A percentile compares a stretch with the other conserved stretches of the same genome.
Evolutionary conservation across 2,797 vertebrate genomes (phyloP).

Genomic region (Discoglossus pictus): DNA sequence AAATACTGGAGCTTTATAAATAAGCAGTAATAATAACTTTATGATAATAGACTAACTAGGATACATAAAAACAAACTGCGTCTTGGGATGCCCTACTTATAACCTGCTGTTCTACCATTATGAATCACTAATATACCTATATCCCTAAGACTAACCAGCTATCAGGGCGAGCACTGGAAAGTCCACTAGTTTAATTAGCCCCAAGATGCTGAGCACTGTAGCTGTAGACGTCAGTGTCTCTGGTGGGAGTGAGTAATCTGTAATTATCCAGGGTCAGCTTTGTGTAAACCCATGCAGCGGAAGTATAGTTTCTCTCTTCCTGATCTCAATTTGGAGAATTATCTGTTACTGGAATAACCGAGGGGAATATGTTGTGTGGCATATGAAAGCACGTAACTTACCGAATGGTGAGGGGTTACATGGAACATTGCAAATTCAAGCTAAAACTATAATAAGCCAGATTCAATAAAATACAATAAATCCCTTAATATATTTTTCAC

Average conservation of each 20-base stretch:
- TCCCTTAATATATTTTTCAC: too few species aligned
- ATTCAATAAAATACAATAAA: too few species aligned
- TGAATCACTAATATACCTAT: constrained; percentile 5
- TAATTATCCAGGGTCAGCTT: constrained; percentile 50
- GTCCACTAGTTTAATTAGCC: constrained; percentile 10
- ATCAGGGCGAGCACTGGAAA: neutral
- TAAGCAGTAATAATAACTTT: too few species aligned
- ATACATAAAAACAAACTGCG: too few species aligned
- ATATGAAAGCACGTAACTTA: too few species aligned
- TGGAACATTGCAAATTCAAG: neutral
- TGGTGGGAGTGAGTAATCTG: constrained; percentile 20
- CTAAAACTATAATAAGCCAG: too few species aligned
- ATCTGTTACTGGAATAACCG: neutral
- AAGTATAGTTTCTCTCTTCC: constrained; percentile 32
- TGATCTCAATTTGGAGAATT: constrained; percentile 4
- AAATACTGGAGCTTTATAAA: too few species aligned
- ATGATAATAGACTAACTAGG: too few species aligned
- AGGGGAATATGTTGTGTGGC: too few species aligned
- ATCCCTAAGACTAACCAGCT: constrained; percentile 4
- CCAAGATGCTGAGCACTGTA: constrained; percentile 39
- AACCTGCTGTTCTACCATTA: too few species aligned
- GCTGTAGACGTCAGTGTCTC: constrained; percentile 32
- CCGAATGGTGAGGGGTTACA: neutral
- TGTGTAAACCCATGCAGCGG: constrained; percentile 10
- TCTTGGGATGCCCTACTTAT: too few species aligned